Conservation (phyloP, 2,113 vertebrate genomes). For the Caranx ignobilis region DNA sequence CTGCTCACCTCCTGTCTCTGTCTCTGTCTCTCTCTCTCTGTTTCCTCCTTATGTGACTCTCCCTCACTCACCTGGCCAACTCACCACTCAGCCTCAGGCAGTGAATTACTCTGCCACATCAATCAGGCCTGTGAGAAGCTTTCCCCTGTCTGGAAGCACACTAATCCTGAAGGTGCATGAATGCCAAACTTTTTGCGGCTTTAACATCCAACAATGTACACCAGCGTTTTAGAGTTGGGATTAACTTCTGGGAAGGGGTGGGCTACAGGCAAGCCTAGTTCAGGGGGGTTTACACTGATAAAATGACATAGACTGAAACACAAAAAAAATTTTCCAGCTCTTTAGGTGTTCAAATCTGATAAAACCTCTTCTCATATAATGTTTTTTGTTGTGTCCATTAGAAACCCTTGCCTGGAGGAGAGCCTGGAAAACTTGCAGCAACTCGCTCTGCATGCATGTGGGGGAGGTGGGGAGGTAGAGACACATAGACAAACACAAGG, state of each 20-base stretch:
- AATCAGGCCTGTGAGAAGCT: constrained; percentile 13
- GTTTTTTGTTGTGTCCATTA: no score
- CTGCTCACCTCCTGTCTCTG: constrained; percentile 28
- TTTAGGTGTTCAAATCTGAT: background rate
- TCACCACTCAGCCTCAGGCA: constrained; percentile 58
- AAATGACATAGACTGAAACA: background rate
- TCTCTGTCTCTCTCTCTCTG: background rate
- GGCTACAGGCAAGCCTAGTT: background rate
- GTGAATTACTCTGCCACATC: constrained; percentile 59
- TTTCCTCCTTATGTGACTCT: constrained; percentile 7
- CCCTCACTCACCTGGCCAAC: constrained; percentile 57
- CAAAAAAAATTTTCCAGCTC: background rate
- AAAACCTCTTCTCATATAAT: background rate
- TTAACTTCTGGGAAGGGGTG: background rate
- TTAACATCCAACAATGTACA: constrained; percentile 12
- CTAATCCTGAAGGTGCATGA: background rate
- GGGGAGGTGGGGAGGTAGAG: constrained; percentile 25
- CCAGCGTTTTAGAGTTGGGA: background rate
- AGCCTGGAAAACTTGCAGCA: constrained; percentile 77
- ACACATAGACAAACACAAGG: constrained; percentile 33
- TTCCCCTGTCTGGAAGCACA: background rate
- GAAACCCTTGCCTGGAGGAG: constrained; percentile 52
- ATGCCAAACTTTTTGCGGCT: background rate
- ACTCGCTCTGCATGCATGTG: constrained; percentile 75
- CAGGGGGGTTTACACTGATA: background rate